Evolutionary conservation across 2,113 vertebrate species (phyloP).

Genomic region (Oryzias celebensis): DNA sequence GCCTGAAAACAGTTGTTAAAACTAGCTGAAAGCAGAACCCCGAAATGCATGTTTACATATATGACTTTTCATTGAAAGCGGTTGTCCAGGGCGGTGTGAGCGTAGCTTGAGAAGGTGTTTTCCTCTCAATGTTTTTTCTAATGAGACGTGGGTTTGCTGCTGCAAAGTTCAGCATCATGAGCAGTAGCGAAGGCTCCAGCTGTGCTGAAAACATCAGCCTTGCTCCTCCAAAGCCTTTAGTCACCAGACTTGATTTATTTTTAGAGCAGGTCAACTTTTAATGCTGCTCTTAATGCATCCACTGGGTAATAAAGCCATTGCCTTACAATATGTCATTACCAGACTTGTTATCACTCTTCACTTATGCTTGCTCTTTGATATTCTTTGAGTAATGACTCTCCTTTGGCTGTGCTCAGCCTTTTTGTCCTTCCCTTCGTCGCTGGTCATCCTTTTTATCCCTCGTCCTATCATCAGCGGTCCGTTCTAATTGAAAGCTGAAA

Average conservation of each 20-base stretch:
- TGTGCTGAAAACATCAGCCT: conserved; percentile 11
- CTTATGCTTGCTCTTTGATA: conserved; percentile 1
- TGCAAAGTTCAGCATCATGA: background rate
- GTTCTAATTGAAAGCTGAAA: conserved; percentile 61
- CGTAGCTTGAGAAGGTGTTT: no score
- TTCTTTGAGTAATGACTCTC: conserved; percentile 9
- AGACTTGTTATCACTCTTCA: background rate
- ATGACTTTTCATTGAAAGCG: no score
- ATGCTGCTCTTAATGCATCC: conserved; percentile 4
- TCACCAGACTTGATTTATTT: conserved; percentile 22
- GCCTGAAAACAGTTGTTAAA: no score
- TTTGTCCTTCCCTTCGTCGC: background rate
- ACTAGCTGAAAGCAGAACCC: no score
- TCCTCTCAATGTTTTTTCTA: background rate
- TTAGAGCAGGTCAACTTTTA: conserved; percentile 20
- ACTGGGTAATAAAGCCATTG: conserved; percentile 12
- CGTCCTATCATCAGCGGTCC: conserved; percentile 21
- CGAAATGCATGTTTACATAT: no score
- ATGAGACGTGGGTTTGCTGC: background rate
- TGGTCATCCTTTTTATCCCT: background rate
- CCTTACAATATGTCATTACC: conserved; percentile 7
- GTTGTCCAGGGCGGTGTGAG: no score
- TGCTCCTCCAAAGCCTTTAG: conserved; percentile 1
- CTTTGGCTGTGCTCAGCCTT: conserved; percentile 16
- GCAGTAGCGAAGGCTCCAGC: background rate